Percentiles rank a stretch among this genome's conserved stretches.
These are phyloP conservation scores for Phanerotoma sp. DNA, from an alignment of 2,888 invertebrate genomes.

Conservation along the genomic window DNA sequence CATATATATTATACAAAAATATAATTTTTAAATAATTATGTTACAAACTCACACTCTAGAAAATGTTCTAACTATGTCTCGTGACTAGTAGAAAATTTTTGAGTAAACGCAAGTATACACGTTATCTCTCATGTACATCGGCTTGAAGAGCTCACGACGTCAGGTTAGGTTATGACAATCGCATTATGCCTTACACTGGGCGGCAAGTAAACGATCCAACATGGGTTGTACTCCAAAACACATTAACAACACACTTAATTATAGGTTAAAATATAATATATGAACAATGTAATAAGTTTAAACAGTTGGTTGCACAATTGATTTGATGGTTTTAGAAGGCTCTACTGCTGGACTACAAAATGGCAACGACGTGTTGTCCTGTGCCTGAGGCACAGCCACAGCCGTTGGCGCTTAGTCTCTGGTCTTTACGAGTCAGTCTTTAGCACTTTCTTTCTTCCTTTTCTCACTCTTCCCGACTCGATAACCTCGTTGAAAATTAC, in stretches of 20 bases:
- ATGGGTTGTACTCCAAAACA: constrained; percentile 5
- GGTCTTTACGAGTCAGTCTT: constrained; percentile 18
- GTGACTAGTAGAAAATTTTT: constrained; percentile 7
- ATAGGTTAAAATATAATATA: neutral
- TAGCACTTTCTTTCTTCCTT: constrained; percentile 13
- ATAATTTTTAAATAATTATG: neutral
- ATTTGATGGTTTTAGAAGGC: constrained; percentile 5
- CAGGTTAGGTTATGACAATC: constrained; percentile 24
- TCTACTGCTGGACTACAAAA: constrained; percentile 30
- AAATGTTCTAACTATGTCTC: neutral
- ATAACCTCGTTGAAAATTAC: constrained; percentile 20
- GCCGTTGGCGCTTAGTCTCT: constrained; percentile 22
- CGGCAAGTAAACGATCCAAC: constrained; percentile 15
- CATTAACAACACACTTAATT: neutral
- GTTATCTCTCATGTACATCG: constrained; percentile 16
- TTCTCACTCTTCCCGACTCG: constrained; percentile 18
- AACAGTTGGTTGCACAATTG: constrained; percentile 1
- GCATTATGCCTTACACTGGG: constrained; percentile 17
- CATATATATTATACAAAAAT: neutral
- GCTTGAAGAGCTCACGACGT: constrained; percentile 5
- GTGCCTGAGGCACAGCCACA: constrained; percentile 14
- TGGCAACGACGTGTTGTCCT: constrained; percentile 32
- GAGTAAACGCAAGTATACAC: constrained; percentile 7
- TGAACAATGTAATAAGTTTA: neutral
- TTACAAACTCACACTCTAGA: neutral